Evolutionary conservation across 2,797 vertebrate species (phyloP), one percentile per base, ranked within the genome.

Genomic region (Peromyscus melanophrys): DNA sequence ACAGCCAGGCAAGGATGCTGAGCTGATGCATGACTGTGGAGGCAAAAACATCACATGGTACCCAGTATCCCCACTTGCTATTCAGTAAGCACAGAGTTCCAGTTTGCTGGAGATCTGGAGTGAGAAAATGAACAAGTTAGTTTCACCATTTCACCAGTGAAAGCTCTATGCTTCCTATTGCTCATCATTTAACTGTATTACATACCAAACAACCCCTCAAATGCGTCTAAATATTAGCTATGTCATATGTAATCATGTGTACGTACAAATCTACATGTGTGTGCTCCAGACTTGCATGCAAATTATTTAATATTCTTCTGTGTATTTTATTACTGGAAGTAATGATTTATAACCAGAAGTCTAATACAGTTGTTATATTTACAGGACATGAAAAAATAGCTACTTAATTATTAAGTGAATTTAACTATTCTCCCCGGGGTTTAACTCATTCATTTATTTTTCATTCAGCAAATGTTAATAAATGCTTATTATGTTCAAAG

Each of bases 401-500:
- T 90, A 89, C 55, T 96, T 61, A 97, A 83, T 95, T 96, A 94
- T 97, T 96, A 93, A 96, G 55, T 92, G 80, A 91, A 95, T 92
- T 91, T 89, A 92, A 96, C 77, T 93, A n/a, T 92, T 91, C 31
- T 95, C 96, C 83, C 29, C 21, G 13, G 43, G 52, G 76, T 95
- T 96, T 11, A 92, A 63, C n/a, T 89, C 91, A 76, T 90, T 97
- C 73, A 88, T 96, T 96, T 97, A 93, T 95, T 94, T 97, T 97
- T 97, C 83, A 96, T 84, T 95, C 63, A 89, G 81, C 37, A 73
- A 96, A 95, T 96, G 82, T 63, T 97, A 96, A 94, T 88, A 89
- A 94, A 96, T 29, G 90, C 34, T 80, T 94, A 59, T 10, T 90
- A 57, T 19, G 31, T 85, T 90, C 49, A 89, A 59, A 71, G 23